Evolutionary conservation across 2,113 vertebrate genomes (phyloP).

Genomic region (Hyaena hyaena): DNA sequence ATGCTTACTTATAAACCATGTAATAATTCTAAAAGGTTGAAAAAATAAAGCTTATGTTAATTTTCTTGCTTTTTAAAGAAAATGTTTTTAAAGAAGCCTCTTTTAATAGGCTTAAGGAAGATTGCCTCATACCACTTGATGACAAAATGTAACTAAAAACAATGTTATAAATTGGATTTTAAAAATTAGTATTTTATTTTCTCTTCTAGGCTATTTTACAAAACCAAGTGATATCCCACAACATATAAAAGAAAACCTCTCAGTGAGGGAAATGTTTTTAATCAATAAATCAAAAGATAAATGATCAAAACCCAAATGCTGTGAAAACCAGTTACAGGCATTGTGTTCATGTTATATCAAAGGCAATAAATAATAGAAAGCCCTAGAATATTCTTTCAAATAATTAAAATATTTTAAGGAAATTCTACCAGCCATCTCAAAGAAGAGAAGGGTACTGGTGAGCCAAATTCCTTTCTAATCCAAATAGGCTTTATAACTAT

Average conservation of each 20-base stretch:
- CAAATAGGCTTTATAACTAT: slow-evolving; percentile 78
- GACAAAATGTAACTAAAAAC: neutral
- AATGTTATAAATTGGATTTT: neutral
- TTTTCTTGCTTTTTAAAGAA: neutral
- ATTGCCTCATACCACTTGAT: neutral
- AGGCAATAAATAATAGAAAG: slow-evolving; percentile 38
- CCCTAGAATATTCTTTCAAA: slow-evolving; percentile 29
- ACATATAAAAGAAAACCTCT: slow-evolving; percentile 41
- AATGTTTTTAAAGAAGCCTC: neutral
- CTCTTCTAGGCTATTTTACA: slow-evolving; percentile 24
- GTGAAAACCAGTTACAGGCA: neutral
- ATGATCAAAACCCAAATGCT: slow-evolving; percentile 32
- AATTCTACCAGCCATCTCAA: slow-evolving; percentile 39
- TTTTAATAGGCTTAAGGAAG: neutral
- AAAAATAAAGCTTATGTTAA: slow-evolving; percentile 13
- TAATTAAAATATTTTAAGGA: slow-evolving; percentile 76
- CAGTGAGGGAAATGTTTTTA: slow-evolving; percentile 48
- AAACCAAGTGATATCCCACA: neutral
- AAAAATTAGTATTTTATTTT: slow-evolving; percentile 29
- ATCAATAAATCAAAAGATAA: slow-evolving; percentile 70
- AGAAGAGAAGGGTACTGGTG: slow-evolving; percentile 53
- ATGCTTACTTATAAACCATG: slow-evolving; percentile 5
- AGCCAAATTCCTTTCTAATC: slow-evolving; percentile 75
- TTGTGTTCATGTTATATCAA: neutral
- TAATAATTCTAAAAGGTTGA: slow-evolving; percentile 48